These are phyloP conservation scores for Nymphalis c-album DNA, from an alignment of 2,888 invertebrate genomes.

Conservation along the genomic window DNA sequence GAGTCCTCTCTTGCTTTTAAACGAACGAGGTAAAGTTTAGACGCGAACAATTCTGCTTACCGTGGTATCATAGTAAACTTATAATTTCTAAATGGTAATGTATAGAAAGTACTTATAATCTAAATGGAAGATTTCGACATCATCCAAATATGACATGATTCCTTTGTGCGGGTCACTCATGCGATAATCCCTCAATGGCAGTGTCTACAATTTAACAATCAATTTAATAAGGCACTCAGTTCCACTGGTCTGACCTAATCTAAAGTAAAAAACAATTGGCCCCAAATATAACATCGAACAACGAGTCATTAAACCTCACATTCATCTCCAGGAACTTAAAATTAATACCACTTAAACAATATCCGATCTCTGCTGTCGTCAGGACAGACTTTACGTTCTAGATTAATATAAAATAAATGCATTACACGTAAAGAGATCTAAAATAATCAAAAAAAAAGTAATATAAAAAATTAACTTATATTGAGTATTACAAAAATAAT, in stretches of 20 bases:
- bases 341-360: conserved; percentile 49
- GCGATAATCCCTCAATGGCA: conserved; percentile 56
- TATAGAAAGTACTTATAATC: conserved; percentile 73
- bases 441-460: conserved; percentile 71
- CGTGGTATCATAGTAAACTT: conserved; percentile 60
- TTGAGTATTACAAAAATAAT: conserved; percentile 80
- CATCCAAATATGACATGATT: conserved; percentile 53
- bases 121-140: conserved; percentile 74
- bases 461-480: conserved; percentile 67
- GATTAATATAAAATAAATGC: conserved; percentile 77
- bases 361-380: conserved; percentile 53
- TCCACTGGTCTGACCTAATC: conserved; percentile 50
- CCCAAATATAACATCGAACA: conserved; percentile 56
- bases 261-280: conserved; percentile 56
- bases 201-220: conserved; percentile 54
- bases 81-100: conserved; percentile 79
- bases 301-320: conserved; percentile 49
- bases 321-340: conserved; percentile 65
- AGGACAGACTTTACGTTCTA: conserved; percentile 61
- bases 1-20: conserved; percentile 17
- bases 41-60: conserved; percentile 34
- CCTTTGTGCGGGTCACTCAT: conserved; percentile 51
- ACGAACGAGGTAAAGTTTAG: conserved; percentile 19
- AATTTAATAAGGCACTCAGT: conserved; percentile 66
- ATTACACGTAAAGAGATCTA: conserved; percentile 81